Evolutionary conservation across 2,113 vertebrate species (phyloP).

Genomic region (Ellobius talpinus): DNA sequence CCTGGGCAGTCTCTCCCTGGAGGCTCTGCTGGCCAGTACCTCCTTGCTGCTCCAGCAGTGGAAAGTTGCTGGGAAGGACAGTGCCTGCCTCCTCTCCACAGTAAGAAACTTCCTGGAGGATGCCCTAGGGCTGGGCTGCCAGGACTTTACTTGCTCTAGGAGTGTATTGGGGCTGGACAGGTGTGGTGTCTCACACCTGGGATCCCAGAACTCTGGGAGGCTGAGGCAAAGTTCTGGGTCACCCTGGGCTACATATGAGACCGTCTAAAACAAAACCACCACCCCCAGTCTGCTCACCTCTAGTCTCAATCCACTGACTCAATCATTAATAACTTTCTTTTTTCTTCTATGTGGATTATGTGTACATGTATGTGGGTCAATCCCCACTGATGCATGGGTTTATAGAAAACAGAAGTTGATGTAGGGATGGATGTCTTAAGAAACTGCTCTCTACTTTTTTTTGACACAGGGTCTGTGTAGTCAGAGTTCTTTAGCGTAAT

Average conservation of each 20-base stretch:
- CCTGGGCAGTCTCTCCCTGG: background rate
- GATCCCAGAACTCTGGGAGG: background rate
- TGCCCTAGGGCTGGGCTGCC: background rate
- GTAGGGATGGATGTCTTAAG: background rate
- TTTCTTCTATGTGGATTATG: background rate
- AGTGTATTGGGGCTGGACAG: background rate
- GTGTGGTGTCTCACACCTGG: background rate
- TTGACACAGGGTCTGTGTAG: background rate
- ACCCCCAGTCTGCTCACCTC: background rate
- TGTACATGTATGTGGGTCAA: background rate
- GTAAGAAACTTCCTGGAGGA: background rate
- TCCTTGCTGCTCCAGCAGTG: background rate
- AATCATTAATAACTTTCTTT: background rate
- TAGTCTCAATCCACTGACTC: background rate
- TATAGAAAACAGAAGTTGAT: background rate
- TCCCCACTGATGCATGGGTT: background rate
- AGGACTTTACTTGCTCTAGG: background rate
- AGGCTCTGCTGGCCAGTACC: background rate
- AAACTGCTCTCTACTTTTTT: background rate
- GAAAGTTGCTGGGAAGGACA: background rate
- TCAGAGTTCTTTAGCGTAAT: background rate
- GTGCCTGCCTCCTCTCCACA: background rate
- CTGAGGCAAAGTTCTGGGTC: background rate
- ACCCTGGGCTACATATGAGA: background rate
- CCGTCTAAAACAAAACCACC: background rate